Conservation (phyloP, 2,888 invertebrate genomes). For the Colostygia pectinataria region DNA sequence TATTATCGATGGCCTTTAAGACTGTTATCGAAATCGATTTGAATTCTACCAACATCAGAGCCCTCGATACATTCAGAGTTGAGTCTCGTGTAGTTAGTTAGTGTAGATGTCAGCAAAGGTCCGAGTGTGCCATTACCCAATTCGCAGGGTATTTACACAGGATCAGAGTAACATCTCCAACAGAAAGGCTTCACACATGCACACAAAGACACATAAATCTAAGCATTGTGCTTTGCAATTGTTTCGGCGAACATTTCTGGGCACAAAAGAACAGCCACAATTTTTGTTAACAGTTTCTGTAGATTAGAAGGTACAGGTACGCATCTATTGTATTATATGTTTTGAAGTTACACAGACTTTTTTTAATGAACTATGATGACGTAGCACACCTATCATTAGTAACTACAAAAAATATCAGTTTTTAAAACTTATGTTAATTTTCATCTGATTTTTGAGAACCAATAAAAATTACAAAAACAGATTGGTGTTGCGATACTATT, state of each 20-base stretch:
- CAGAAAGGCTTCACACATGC: neutral
- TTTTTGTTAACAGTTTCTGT: neutral
- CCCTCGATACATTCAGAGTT: slow-evolving; percentile 28
- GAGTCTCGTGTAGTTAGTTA: slow-evolving; percentile 46
- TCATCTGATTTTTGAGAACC: too few species aligned
- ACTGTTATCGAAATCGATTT: slow-evolving; percentile 39
- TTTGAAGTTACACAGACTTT: too few species aligned
- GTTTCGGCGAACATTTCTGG: too few species aligned
- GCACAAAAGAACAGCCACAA: neutral
- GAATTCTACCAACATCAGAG: slow-evolving; percentile 45
- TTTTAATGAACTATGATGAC: too few species aligned
- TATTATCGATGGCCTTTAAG: slow-evolving; percentile 24
- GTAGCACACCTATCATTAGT: too few species aligned
- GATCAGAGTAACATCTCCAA: slow-evolving; percentile 9
- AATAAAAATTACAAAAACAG: too few species aligned
- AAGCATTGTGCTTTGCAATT: too few species aligned
- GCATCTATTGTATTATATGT: too few species aligned
- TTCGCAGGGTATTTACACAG: slow-evolving; percentile 3
- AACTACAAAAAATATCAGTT: too few species aligned
- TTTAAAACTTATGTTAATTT: too few species aligned
- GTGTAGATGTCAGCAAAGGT: slow-evolving; percentile 50
- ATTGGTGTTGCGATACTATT: slow-evolving; percentile 29
- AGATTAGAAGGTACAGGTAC: too few species aligned
- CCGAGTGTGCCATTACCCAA: slow-evolving; percentile 39
- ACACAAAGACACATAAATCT: too few species aligned